A percentile compares a stretch with the other conserved stretches of the same genome.
Conservation (phyloP, 2,888 invertebrate genomes). For the Hyposoter didymator region DNA sequence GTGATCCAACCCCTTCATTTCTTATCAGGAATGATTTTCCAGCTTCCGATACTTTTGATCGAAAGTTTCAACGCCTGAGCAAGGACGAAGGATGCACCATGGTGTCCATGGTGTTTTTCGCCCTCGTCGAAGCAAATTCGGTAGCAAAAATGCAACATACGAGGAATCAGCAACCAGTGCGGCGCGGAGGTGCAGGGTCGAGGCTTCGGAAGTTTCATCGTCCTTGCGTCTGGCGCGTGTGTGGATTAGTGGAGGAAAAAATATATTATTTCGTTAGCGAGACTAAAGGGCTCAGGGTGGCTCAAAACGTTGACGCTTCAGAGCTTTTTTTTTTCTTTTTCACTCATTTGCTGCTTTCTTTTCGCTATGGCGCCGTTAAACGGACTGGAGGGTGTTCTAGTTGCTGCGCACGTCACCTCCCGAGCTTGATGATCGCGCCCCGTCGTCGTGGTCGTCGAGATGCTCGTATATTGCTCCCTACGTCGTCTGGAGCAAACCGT, state of each 20-base stretch:
- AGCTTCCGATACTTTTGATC: no score
- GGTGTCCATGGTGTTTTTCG: conserved; percentile 16
- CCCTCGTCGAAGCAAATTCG: neutral
- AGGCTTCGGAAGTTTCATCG: conserved; percentile 74
- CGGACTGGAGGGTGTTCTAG: conserved; percentile 17
- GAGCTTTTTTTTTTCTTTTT: conserved; percentile 46
- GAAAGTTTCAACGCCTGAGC: neutral
- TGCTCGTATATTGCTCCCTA: conserved; percentile 14
- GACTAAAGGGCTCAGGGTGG: conserved; percentile 66
- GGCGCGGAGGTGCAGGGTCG: conserved; percentile 58
- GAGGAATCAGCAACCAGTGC: conserved; percentile 30
- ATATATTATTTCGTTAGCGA: conserved; percentile 73
- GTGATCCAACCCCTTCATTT: no score
- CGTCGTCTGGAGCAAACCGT: neutral
- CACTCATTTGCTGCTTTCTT: conserved; percentile 29
- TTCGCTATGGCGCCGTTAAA: neutral
- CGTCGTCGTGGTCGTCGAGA: conserved; percentile 22
- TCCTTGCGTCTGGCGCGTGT: conserved; percentile 68
- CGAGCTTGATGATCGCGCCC: conserved; percentile 25
- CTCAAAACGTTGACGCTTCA: conserved; percentile 57
- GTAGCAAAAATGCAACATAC: conserved; percentile 23
- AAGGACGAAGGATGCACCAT: neutral
- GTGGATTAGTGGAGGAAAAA: conserved; percentile 73
- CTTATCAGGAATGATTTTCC: no score
- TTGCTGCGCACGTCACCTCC: conserved; percentile 35